phyloP scores from a whole-genome alignment of 1,140 invertebrate genomes.

The Lucilia cuprina region DNA sequence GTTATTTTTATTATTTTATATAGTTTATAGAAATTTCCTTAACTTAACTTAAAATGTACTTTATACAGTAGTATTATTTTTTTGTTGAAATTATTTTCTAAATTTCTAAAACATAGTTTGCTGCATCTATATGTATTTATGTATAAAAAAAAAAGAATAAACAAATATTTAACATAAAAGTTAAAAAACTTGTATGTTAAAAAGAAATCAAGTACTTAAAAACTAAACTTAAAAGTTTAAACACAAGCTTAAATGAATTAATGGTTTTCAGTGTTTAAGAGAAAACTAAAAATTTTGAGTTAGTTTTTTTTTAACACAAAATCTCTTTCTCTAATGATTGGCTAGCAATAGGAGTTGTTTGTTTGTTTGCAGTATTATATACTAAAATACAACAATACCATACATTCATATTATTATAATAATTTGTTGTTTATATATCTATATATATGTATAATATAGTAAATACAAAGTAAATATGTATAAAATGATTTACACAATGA shows the following conservation, averaged over 20 bases:
- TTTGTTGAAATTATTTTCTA: conserved; percentile 15
- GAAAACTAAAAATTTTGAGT: neutral
- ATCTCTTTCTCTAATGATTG: neutral
- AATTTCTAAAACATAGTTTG: conserved; percentile 1
- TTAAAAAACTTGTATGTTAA: neutral
- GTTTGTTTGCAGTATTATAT: conserved; percentile 11
- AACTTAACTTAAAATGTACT: conserved; percentile 31
- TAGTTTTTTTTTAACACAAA: neutral
- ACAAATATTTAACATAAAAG: neutral
- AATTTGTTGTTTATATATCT: too few species aligned
- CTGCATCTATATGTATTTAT: neutral
- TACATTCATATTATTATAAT: neutral
- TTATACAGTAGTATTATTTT: conserved; percentile 22
- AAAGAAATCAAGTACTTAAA: neutral
- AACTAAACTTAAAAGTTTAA: conserved; percentile 7
- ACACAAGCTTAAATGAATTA: neutral
- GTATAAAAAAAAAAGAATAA: neutral
- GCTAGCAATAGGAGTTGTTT: conserved; percentile 10
- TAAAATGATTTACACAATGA: conserved; percentile 10
- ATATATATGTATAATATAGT: neutral
- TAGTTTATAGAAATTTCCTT: conserved; percentile 28
- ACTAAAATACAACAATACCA: neutral
- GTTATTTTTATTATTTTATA: neutral
- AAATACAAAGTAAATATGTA: conserved; percentile 5
- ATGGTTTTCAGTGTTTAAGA: neutral